phyloP scores from a whole-genome alignment of 1,140 invertebrate genomes.

The Zaprionus ghesquierei region DNA sequence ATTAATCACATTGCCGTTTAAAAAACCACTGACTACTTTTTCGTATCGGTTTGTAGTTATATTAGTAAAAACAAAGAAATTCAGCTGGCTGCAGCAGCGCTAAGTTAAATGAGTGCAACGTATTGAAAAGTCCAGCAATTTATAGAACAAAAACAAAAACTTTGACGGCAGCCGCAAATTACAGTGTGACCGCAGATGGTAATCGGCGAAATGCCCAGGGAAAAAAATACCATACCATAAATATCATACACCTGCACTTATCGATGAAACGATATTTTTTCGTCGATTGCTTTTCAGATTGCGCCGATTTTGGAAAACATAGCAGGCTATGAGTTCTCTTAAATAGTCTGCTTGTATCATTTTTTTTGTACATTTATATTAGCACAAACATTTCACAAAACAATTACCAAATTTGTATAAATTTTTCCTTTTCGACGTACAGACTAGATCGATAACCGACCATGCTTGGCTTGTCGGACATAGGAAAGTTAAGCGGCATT shows the following conservation, averaged over 20 bases:
- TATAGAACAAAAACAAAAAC: slow-evolving; percentile 51
- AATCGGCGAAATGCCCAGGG: neutral
- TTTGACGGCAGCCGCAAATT: neutral
- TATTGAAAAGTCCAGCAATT: slow-evolving; percentile 53
- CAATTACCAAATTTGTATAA: neutral
- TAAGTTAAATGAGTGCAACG: slow-evolving; percentile 26
- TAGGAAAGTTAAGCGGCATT: neutral
- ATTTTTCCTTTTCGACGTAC: neutral
- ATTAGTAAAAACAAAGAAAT: neutral
- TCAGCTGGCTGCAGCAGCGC: neutral
- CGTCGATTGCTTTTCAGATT: neutral
- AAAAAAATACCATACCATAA: neutral
- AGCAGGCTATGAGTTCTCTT: neutral
- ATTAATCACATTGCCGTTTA: slow-evolving; percentile 12
- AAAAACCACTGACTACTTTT: neutral
- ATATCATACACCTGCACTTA: neutral
- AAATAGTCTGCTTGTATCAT: neutral
- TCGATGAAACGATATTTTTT: neutral
- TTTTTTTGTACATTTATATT: neutral
- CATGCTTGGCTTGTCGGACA: neutral
- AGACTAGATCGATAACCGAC: neutral
- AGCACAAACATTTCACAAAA: neutral
- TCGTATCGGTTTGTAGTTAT: neutral
- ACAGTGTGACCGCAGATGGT: neutral
- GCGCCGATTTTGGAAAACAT: neutral